phyloP scores from a whole-genome alignment of 37 sponge, comb jelly and placozoan species.

The Hexactinellida sp. region DNA sequence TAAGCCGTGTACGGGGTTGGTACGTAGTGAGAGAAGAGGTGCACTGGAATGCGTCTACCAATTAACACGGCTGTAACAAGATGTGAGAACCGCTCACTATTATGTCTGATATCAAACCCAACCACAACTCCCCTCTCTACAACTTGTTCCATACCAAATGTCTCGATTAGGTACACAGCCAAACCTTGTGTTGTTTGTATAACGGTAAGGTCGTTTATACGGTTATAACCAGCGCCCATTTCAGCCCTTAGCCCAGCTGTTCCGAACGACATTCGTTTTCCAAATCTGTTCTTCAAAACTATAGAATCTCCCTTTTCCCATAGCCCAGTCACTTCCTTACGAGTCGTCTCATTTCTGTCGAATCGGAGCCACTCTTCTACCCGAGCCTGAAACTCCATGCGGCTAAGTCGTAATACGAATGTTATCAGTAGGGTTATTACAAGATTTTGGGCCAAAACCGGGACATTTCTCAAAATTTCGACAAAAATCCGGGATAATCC shows the following conservation, averaged over 20 bases:
- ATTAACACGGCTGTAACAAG: constrained; percentile 64
- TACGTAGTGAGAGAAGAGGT: constrained; percentile 60
- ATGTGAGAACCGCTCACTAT: constrained; percentile 71
- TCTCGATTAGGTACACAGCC: constrained; percentile 38
- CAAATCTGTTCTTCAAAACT: neutral
- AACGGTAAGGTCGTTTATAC: constrained; percentile 95
- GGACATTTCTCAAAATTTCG: no score
- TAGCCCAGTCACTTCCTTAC: constrained; percentile 13
- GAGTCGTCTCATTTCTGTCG: constrained; percentile 25
- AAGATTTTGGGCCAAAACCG: no score
- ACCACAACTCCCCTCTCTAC: constrained; percentile 70
- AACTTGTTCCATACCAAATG: constrained; percentile 29
- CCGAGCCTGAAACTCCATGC: constrained; percentile 21
- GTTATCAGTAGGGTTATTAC: no score
- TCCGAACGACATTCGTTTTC: constrained; percentile 25
- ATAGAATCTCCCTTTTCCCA: neutral
- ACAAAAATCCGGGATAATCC: no score
- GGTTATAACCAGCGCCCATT: constrained; percentile 89
- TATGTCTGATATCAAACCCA: constrained; percentile 94
- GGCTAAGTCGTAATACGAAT: neutral
- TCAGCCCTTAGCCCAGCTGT: constrained; percentile 66
- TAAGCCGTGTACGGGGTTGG: constrained; percentile 93
- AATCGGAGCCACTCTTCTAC: constrained; percentile 41
- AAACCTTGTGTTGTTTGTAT: constrained; percentile 92
- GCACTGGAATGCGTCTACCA: constrained; percentile 67